Evolutionary conservation across 2,888 invertebrate species (phyloP), one percentile per base, ranked within the genome.

Genomic region (Cheilosia urbana): DNA sequence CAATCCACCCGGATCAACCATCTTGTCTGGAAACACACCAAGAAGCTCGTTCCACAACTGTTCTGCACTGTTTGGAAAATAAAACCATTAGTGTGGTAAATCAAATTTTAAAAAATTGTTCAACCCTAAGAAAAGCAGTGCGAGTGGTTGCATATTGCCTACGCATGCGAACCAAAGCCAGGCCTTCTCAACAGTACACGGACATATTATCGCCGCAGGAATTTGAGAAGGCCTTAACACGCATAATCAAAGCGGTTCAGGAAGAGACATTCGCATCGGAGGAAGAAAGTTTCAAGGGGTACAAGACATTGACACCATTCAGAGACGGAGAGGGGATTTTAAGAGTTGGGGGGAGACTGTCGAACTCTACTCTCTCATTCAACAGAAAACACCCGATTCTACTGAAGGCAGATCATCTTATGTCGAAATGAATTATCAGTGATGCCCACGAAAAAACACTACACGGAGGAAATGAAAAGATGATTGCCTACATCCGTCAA

Each of bases 1-100:
- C 42, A 42, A 42, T 42, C 4, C 4, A n/a, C 5, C 42, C 42
- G n/a, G 21, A 49, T 1, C 57, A 57, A 34, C 19, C n/a, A 15
- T 40, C 24, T 21, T 42, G 42, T n/a, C n/a, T 42, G 51, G 47
- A 19, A 51, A 34, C 15, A 9, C 13, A 65, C 37, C 30, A 30
- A 13, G 34, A 63, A 27, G 27, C 49, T 47, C 45, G 49, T 49
- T 27, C 34, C 19, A 13, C 42, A n/a, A n/a, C n/a, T 42, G 57
- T 34, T n/a, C 15, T 13, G 3, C 42, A 42, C n/a, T 42, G 42
- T 5, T 13, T n/a, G 42, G 42, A n/a, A 17, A 13, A 17, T 13
- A 55, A n/a, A 15, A 1, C 0, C 17, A n/a, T 7, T 9, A 30
- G 6, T 30, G 1, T 17, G 13, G 27, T 4, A 24, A 27, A 30